Percentiles rank a stretch among this genome's conserved stretches.
These are phyloP conservation scores for Chrysemys picta DNA, from an alignment of 2,113 vertebrate species.

Conservation along the genomic window DNA sequence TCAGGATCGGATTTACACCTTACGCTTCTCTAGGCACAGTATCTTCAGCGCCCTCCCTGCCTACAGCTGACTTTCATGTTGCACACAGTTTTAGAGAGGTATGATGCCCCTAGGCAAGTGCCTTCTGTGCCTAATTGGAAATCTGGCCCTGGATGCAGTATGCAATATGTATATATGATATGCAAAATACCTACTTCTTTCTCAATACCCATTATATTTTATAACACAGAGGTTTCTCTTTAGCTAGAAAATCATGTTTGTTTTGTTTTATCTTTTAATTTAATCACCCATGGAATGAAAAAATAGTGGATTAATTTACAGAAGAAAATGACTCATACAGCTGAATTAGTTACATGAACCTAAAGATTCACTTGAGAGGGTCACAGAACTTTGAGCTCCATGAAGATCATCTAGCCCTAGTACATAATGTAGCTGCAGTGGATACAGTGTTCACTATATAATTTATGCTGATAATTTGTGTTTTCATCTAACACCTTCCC, in stretches of 20 bases:
- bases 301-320: neutral
- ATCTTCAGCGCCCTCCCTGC: too few relatives aligned
- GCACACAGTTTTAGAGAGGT: too few relatives aligned
- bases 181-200: constrained; percentile 17
- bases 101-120: too few relatives aligned
- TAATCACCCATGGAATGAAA: neutral
- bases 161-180: neutral
- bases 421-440: neutral
- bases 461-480: neutral
- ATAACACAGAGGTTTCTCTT: neutral
- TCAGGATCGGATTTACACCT: too few relatives aligned
- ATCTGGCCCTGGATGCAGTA: too few relatives aligned
- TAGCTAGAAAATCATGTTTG: neutral
- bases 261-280: neutral
- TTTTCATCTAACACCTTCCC: neutral
- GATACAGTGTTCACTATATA: neutral
- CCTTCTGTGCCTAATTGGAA: too few relatives aligned
- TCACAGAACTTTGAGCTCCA: neutral
- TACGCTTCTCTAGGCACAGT: too few relatives aligned
- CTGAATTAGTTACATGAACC: neutral
- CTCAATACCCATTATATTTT: neutral
- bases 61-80: too few relatives aligned
- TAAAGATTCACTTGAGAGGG: neutral
- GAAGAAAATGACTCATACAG: neutral
- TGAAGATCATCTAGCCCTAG: neutral